Evolutionary conservation across 2,888 invertebrate species (phyloP).

Genomic region (Aleiodes leptofemur): DNA sequence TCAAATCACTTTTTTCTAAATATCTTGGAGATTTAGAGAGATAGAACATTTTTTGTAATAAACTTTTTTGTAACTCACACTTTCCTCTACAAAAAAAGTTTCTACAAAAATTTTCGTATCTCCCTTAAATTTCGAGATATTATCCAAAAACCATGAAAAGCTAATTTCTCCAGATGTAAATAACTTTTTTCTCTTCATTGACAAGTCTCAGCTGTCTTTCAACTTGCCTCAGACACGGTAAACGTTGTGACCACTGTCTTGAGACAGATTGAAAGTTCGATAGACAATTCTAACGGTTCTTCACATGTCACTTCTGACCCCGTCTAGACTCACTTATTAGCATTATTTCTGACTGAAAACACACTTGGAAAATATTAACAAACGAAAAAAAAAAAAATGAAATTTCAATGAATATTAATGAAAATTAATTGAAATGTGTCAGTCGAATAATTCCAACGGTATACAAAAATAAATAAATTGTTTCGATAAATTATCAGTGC

Average conservation of each 20-base stretch:
- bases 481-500: constrained; percentile 15
- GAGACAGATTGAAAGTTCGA: constrained; percentile 41
- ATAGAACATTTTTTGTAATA: too few relatives aligned
- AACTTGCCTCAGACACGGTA: not conserved
- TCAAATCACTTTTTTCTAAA: too few relatives aligned
- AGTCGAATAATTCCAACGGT: not conserved
- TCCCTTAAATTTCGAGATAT: too few relatives aligned
- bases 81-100: too few relatives aligned
- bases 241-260: constrained; percentile 1
- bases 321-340: constrained; percentile 19
- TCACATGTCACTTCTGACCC: constrained; percentile 36
- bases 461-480: not conserved
- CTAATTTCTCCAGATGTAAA: too few relatives aligned
- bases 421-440: not conserved
- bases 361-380: not conserved
- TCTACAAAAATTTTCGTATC: too few relatives aligned
- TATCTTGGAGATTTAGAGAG: too few relatives aligned
- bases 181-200: not conserved
- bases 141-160: too few relatives aligned
- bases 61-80: too few relatives aligned
- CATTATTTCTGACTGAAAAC: not conserved
- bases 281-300: constrained; percentile 28
- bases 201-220: constrained; percentile 14
- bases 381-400: not conserved
- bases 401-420: not conserved